These are phyloP conservation scores for Psilanteris sp. DNA, from an alignment of 1,140 invertebrate genomes.

Conservation along the genomic window DNA sequence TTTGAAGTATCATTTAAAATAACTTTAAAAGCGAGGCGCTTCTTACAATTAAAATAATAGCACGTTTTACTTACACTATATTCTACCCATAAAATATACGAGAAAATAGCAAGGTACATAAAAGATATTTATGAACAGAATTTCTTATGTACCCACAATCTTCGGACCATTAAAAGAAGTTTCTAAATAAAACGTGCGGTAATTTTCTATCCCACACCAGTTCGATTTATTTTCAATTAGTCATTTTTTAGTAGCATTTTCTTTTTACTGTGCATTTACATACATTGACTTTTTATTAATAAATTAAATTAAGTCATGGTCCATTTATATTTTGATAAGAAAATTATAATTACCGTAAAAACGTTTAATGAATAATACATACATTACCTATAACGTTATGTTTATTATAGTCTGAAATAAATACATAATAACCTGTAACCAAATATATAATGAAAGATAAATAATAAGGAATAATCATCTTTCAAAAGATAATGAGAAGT, in stretches of 20 bases:
- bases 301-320: slow-evolving; percentile 1
- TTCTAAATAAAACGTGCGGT: slow-evolving; percentile 39
- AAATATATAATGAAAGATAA: too few relatives aligned
- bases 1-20: slow-evolving; percentile 43
- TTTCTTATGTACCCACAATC: slow-evolving; percentile 43
- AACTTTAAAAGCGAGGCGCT: slow-evolving; percentile 27
- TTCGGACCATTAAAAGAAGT: slow-evolving; percentile 48
- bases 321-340: too few relatives aligned
- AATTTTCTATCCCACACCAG: slow-evolving; percentile 9
- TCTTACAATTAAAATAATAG: slow-evolving; percentile 53
- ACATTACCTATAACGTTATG: too few relatives aligned
- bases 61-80: slow-evolving; percentile 35
- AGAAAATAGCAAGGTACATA: slow-evolving; percentile 41
- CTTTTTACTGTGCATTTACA: background rate
- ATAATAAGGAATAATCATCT: too few relatives aligned
- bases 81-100: slow-evolving; percentile 31
- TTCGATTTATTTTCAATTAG: slow-evolving; percentile 23
- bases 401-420: too few relatives aligned
- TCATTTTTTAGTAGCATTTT: slow-evolving; percentile 12
- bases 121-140: slow-evolving; percentile 52
- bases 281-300: background rate
- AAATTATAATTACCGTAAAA: background rate
- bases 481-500: too few relatives aligned
- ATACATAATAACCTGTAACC: too few relatives aligned
- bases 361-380: too few relatives aligned